Evolutionary conservation across 1,140 invertebrate species (phyloP), one percentile per base, ranked within the genome.

Genomic region (Contarinia nasturtii): DNA sequence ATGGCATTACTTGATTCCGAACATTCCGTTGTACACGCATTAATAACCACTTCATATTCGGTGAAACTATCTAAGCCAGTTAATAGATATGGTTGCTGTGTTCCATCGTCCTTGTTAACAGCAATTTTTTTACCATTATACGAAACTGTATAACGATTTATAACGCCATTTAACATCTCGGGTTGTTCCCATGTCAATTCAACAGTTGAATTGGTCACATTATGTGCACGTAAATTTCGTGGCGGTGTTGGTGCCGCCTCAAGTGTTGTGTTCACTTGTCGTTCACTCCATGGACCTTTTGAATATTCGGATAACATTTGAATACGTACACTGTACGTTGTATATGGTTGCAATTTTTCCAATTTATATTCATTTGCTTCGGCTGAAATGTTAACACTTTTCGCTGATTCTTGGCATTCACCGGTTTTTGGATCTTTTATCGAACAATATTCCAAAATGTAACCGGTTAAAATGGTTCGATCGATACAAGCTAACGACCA

Each of bases 401-500:
- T 54, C 1, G 57, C 51, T 34, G 45, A 44, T 48, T 45, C 38
- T 27, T 38, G 33, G 37, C 48, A 53, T 51, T 58, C 56, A 27
- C 54, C 48, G 46, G 59, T 57, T 46, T 59, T 61, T 2, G 74
- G 74, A 11, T 67, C 63, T 14, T 68, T 54, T 47, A 78, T 75
- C 7, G 73, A 73, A 55, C 81, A 83, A 52, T 82, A 83, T 43
- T 67, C 72, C 47, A 83, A 75, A 21, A 71, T 71, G 57, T 75
- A 82, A 7, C 75, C 79, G 49, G 68, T 69, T 14, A 82, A 69
- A 44, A 73, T 70, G 8, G 73, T 76, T 44, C 74, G 68, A 51
- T 80, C 72, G 2, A 74, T 72, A 59, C 81, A 86, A 46, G 79
- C 77, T 37, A 83, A 64, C 49, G 73, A 73, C 81, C 81, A 84